phyloP scores from a whole-genome alignment of 2,797 vertebrate species.

The Smutsia gigantea region DNA sequence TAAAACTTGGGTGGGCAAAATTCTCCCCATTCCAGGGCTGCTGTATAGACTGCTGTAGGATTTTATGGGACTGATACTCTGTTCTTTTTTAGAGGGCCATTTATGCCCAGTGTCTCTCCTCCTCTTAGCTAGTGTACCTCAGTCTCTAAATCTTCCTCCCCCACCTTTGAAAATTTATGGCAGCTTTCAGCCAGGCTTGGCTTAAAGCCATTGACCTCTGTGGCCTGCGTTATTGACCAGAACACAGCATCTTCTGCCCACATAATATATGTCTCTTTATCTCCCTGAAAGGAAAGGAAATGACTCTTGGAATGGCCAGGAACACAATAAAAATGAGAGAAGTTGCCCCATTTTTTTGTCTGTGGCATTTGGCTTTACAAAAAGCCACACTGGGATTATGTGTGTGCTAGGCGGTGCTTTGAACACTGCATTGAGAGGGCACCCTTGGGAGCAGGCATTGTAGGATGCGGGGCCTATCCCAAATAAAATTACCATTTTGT shows the following conservation, averaged over 20 bases:
- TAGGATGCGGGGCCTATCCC: conserved; percentile 15
- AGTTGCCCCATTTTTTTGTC: conserved; percentile 66
- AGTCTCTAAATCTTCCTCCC: conserved; percentile 82
- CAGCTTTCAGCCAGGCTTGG: conserved; percentile 82
- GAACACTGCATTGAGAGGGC: conserved; percentile 8
- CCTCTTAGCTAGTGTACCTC: conserved; percentile 69
- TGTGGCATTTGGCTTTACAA: conserved; percentile 59
- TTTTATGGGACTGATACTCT: conserved; percentile 84
- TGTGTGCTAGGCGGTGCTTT: conserved; percentile 39
- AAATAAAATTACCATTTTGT: conserved; percentile 45
- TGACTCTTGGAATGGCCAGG: conserved; percentile 82
- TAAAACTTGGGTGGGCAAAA: conserved; percentile 85
- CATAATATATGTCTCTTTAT: conserved; percentile 83
- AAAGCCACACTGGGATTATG: conserved; percentile 61
- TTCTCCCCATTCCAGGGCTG: conserved; percentile 71
- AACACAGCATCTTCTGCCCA: conserved; percentile 83
- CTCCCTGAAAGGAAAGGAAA: conserved; percentile 84
- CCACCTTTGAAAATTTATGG: conserved; percentile 87
- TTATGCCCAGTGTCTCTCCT: conserved; percentile 79
- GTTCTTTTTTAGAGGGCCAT: conserved; percentile 77
- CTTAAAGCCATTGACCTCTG: conserved; percentile 85
- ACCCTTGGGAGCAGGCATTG: conserved; percentile 21
- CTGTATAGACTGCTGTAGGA: conserved; percentile 63
- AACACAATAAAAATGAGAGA: conserved; percentile 83
- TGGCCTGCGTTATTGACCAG: conserved; percentile 86